These are phyloP conservation scores for Xestia c-nigrum DNA, from an alignment of 2,888 invertebrate genomes.

Conservation along the genomic window DNA sequence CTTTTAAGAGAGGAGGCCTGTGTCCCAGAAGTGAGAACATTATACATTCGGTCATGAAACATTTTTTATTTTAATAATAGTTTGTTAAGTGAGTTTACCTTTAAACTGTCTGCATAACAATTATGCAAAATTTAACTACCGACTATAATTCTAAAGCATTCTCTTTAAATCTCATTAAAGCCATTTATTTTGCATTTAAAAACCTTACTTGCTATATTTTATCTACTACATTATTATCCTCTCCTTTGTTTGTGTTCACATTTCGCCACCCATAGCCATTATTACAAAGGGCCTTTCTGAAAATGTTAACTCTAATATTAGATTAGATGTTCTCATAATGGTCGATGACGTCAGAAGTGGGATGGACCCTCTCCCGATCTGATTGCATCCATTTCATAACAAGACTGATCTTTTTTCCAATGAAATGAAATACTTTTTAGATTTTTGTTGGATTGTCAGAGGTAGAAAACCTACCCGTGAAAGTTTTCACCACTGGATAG, in stretches of 20 bases:
- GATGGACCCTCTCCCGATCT: not conserved
- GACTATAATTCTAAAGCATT: not conserved
- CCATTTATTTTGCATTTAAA: not conserved
- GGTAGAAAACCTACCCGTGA: not conserved
- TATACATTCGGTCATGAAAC: not conserved
- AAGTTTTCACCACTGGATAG: not conserved
- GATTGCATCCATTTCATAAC: not conserved
- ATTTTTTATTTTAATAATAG: not conserved
- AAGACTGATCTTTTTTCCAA: not conserved
- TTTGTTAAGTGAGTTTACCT: not conserved
- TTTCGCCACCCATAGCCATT: conserved; percentile 42
- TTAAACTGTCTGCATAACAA: not conserved
- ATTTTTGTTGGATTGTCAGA: not conserved
- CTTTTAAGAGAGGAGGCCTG: no score
- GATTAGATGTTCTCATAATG: conserved; percentile 38
- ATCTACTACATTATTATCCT: conserved; percentile 4
- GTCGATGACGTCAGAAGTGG: conserved; percentile 10
- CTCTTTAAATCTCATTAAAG: conserved; percentile 1
- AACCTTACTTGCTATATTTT: conserved; percentile 22
- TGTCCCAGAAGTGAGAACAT: no score
- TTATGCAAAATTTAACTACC: not conserved
- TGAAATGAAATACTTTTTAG: not conserved
- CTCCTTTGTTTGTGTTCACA: conserved; percentile 49
- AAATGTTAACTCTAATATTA: conserved; percentile 61
- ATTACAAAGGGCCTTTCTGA: conserved; percentile 36